phyloP scores from a whole-genome alignment of 2,113 vertebrate genomes.

The Mus spicilegus region DNA sequence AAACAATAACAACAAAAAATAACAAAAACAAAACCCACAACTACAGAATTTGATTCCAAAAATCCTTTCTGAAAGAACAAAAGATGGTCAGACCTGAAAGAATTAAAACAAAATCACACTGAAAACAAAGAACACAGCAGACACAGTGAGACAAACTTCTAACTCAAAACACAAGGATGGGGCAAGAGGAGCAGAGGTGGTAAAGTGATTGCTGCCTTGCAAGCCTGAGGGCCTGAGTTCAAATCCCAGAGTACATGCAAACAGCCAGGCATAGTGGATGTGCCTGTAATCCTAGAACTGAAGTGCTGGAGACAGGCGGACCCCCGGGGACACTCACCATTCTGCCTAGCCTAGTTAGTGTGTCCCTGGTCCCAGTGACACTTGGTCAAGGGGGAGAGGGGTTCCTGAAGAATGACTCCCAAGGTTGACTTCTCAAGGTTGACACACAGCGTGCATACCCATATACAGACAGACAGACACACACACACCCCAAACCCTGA shows the following conservation, averaged over 20 bases:
- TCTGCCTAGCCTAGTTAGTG: too few relatives aligned
- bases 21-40: neutral
- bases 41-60: neutral
- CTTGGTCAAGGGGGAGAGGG: neutral
- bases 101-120: neutral
- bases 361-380: neutral
- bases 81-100: neutral
- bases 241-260: neutral
- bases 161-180: neutral
- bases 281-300: neutral
- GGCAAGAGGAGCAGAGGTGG: neutral
- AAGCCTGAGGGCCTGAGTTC: neutral
- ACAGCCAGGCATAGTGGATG: neutral
- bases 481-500: neutral
- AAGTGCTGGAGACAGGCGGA: too few relatives aligned
- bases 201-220: too few relatives aligned
- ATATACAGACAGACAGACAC: too few relatives aligned
- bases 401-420: neutral
- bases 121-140: neutral
- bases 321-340: neutral
- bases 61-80: neutral
- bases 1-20: neutral
- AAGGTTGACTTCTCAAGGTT: neutral
- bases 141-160: neutral
- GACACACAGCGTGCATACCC: neutral